Conservation (phyloP, 2,797 vertebrate species). For the Synaphobranchus kaupii region DNA sequence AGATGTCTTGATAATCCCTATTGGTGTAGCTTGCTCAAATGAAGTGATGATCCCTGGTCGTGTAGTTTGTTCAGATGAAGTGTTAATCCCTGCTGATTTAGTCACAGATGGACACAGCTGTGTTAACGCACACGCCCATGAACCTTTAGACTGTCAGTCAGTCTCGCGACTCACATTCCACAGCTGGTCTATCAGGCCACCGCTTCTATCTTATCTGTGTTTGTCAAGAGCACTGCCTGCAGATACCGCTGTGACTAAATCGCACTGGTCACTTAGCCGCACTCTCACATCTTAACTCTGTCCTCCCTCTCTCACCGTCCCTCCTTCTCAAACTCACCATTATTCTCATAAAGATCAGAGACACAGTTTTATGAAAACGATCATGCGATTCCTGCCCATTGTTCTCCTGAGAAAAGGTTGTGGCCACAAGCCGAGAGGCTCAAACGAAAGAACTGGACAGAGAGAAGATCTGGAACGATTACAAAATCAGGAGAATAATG, state of each 20-base stretch:
- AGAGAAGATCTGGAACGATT: slow-evolving; percentile 15
- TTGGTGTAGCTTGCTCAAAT: too few species aligned
- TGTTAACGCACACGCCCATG: neutral
- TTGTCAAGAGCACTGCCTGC: slow-evolving; percentile 41
- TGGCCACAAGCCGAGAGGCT: neutral
- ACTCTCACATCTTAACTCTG: neutral
- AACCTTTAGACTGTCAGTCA: slow-evolving; percentile 21
- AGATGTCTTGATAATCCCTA: too few species aligned
- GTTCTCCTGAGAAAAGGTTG: neutral
- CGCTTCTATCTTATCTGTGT: slow-evolving; percentile 50
- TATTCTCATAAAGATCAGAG: neutral
- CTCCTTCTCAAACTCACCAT: slow-evolving; percentile 6
- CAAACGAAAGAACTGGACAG: neutral
- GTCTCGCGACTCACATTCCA: slow-evolving; percentile 55
- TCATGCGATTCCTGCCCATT: neutral
- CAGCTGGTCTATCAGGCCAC: slow-evolving; percentile 47
- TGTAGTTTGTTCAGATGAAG: too few species aligned
- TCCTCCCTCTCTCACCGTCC: neutral
- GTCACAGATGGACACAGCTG: neutral
- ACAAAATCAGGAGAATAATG: slow-evolving; percentile 48
- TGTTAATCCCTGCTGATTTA: neutral
- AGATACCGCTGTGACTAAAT: slow-evolving; percentile 21
- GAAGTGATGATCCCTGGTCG: too few species aligned
- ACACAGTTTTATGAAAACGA: neutral
- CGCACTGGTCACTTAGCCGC: slow-evolving; percentile 41